Percentiles rank a stretch among this genome's conserved stretches.
phyloP scores from a whole-genome alignment of 2,113 vertebrate species.

The Apistogramma diplotaenia region DNA sequence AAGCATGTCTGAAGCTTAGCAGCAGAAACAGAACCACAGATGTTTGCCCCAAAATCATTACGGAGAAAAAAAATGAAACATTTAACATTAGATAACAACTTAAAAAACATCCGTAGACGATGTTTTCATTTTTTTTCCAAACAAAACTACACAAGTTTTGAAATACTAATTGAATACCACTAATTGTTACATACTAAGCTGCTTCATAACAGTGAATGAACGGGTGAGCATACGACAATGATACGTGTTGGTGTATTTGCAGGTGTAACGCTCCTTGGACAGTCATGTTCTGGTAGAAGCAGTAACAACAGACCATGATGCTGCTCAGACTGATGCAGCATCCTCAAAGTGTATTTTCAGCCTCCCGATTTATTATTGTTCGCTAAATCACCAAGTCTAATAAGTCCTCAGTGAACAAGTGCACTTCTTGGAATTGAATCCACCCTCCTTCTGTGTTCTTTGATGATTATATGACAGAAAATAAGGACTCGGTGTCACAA shows the following conservation, averaged over 20 bases:
- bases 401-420: background rate
- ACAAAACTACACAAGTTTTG: background rate
- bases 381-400: background rate
- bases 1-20: background rate
- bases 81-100: background rate
- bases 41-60: background rate
- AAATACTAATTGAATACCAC: background rate
- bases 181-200: background rate
- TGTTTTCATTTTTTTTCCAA: background rate
- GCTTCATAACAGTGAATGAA: background rate
- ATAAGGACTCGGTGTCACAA: background rate
- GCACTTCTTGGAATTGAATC: slow-evolving; percentile 4
- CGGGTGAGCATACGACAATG: background rate
- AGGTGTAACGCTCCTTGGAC: background rate
- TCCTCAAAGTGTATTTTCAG: background rate
- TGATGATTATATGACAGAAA: background rate
- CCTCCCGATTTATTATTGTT: background rate
- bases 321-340: background rate
- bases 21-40: background rate
- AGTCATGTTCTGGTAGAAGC: background rate
- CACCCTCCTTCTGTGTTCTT: slow-evolving; percentile 36
- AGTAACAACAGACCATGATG: background rate
- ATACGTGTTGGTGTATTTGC: background rate
- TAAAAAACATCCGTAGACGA: background rate
- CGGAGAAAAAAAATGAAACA: background rate